Percentiles rank a stretch among this genome's conserved stretches.
phyloP scores from a whole-genome alignment of 2,113 vertebrate genomes.

The Toxotes jaculatrix region DNA sequence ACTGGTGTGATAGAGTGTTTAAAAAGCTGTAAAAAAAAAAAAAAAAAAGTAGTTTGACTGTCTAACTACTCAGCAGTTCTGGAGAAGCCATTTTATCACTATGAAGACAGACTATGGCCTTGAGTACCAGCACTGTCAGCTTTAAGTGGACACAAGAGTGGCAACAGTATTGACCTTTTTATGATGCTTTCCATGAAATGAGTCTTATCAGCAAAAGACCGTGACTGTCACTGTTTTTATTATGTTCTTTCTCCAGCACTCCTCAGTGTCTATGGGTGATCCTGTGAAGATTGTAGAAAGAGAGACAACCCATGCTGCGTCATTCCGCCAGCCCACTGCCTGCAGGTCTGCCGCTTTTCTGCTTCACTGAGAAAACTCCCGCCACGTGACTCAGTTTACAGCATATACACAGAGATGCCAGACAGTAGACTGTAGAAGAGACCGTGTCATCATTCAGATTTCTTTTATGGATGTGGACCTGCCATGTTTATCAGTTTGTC shows the following conservation, averaged over 20 bases:
- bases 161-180: not conserved
- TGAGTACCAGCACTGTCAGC: not conserved
- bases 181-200: not conserved
- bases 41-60: no score
- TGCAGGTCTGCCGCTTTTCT: slow-evolving; percentile 50
- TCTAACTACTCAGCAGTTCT: no score
- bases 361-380: not conserved
- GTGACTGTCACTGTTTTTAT: slow-evolving; percentile 13
- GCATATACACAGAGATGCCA: not conserved
- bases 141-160: slow-evolving; percentile 15
- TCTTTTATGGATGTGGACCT: not conserved
- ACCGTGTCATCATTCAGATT: not conserved
- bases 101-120: not conserved
- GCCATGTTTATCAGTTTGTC: not conserved
- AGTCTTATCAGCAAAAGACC: not conserved
- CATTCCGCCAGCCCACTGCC: slow-evolving; percentile 33
- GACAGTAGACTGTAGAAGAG: slow-evolving; percentile 10
- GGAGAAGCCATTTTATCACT: no score
- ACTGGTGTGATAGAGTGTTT: no score
- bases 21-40: no score
- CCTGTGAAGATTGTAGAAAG: slow-evolving; percentile 46
- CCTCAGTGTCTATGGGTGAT: slow-evolving; percentile 60
- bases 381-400: not conserved
- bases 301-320: slow-evolving; percentile 44
- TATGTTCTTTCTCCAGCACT: slow-evolving; percentile 31